Base-by-base conservation (phyloP, 2,888 invertebrate genomes). In the Hofmannophila pseudospretella region DNA sequence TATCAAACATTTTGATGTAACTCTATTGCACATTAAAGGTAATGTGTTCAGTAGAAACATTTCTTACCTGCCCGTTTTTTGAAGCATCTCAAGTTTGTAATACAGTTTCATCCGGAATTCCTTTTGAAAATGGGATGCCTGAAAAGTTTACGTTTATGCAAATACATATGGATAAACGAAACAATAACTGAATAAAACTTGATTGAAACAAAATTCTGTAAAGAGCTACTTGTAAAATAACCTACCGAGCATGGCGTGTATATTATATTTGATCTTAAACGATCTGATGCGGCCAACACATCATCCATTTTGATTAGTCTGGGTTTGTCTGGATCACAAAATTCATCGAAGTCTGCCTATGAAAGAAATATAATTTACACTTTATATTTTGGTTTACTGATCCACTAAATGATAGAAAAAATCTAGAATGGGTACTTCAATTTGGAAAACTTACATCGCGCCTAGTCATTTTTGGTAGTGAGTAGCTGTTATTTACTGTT, bases 321-420 rank as follows among this genome's bases (percentile, higher is more conserved):
- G 2, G 85, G 86, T 37, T 74, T 71, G 4, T 77, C 74, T 9
- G 81, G 82, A 42, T 84, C 81, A 47, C 85, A 76, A 40, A 53
- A 64, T 47, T 77, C 78, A 44, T 85, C 85, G 41, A 67, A 76
- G 50, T 84, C 80, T 44, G 80, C 84, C 85, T 85, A 42, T 39
- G 54, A 42, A 25, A 27, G 7, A 27, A 8, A 23, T 23, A n/a
- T n/a, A n/a, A n/a, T n/a, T n/a, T n/a, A n/a, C n/a, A n/a, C n/a
- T n/a, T n/a, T n/a, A n/a, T n/a, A n/a, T n/a, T n/a, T n/a, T n/a
- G n/a, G n/a, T n/a, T n/a, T n/a, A n/a, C n/a, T n/a, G n/a, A n/a
- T n/a, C n/a, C n/a, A n/a, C n/a, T n/a, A n/a, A n/a, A n/a, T n/a
- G n/a, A n/a, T n/a, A n/a, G n/a, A n/a, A n/a, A n/a, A n/a, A n/a